Percentiles rank a stretch among this genome's conserved stretches.
phyloP scores from a whole-genome alignment of 1,140 invertebrate genomes.

The Tetramorium alpestre region DNA sequence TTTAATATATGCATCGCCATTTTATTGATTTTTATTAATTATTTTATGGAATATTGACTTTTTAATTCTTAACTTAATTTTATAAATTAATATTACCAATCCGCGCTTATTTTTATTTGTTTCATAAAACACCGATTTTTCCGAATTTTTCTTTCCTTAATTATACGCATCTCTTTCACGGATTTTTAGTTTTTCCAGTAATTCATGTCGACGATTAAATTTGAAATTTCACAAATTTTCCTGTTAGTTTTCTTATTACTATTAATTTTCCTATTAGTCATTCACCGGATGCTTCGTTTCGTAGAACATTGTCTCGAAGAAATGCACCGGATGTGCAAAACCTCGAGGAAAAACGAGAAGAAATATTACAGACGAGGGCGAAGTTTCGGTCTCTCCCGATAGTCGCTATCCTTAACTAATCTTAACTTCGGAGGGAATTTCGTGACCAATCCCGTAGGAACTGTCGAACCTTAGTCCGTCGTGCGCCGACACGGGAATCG shows the following conservation, averaged over 20 bases:
- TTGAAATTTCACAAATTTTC: neutral
- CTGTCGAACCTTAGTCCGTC: neutral
- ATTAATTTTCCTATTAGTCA: neutral
- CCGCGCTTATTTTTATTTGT: neutral
- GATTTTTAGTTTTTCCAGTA: neutral
- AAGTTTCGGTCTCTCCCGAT: constrained; percentile 21
- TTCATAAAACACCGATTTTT: neutral
- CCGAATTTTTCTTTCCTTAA: neutral
- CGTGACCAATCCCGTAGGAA: constrained; percentile 43
- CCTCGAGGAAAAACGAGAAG: neutral
- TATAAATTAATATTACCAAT: neutral
- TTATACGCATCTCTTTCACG: neutral
- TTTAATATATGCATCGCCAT: neutral
- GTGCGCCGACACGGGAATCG: constrained; percentile 17
- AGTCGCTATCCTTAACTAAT: constrained; percentile 50
- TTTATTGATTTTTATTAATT: neutral
- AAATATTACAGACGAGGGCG: neutral
- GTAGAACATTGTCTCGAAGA: neutral
- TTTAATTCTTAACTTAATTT: neutral
- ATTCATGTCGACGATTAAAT: neutral
- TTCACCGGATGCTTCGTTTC: constrained; percentile 5
- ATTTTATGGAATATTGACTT: neutral
- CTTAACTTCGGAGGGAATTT: constrained; percentile 40
- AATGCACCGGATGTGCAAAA: neutral
- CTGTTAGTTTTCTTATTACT: neutral